Percentiles rank a stretch among this genome's conserved stretches.
Evolutionary conservation across 2,113 vertebrate species (phyloP).

Genomic region (Meles meles): DNA sequence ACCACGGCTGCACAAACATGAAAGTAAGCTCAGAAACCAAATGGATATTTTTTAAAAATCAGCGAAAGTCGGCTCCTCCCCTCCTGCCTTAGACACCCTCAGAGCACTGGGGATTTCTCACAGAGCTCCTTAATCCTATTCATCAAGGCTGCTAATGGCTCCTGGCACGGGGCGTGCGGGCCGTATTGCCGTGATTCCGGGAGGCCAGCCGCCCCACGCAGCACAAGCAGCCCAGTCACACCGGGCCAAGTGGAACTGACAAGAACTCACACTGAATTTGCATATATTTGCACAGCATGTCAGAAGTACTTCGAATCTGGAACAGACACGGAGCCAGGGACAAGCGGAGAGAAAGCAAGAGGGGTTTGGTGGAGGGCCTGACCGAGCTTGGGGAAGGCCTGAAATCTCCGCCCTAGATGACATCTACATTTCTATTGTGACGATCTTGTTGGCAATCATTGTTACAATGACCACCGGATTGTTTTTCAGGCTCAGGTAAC

Average conservation of each 20-base stretch:
- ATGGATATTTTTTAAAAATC: not conserved
- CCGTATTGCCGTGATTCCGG: not conserved
- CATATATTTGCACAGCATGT: constrained; percentile 59
- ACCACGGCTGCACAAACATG: not conserved
- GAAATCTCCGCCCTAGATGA: not conserved
- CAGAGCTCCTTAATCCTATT: not conserved
- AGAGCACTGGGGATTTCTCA: not conserved
- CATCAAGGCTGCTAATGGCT: constrained; percentile 39
- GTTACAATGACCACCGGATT: not conserved
- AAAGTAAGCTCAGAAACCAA: constrained; percentile 6
- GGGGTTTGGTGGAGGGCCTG: not conserved
- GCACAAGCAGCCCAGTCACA: not conserved
- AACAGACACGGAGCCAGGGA: not conserved
- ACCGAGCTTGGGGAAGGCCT: not conserved
- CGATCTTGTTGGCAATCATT: not conserved
- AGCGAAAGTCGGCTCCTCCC: not conserved
- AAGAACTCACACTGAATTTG: constrained; percentile 13
- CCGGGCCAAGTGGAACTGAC: constrained; percentile 35
- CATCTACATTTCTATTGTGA: not conserved
- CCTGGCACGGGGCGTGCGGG: not conserved
- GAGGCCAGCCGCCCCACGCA: not conserved
- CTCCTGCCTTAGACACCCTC: not conserved
- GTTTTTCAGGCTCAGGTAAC: not conserved
- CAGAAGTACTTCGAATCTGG: constrained; percentile 54
- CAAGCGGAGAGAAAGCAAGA: not conserved